Percentiles rank a stretch among this genome's conserved stretches.
These are phyloP conservation scores for Ochotona princeps DNA, from an alignment of 2,113 vertebrate genomes.

Conservation along the genomic window DNA sequence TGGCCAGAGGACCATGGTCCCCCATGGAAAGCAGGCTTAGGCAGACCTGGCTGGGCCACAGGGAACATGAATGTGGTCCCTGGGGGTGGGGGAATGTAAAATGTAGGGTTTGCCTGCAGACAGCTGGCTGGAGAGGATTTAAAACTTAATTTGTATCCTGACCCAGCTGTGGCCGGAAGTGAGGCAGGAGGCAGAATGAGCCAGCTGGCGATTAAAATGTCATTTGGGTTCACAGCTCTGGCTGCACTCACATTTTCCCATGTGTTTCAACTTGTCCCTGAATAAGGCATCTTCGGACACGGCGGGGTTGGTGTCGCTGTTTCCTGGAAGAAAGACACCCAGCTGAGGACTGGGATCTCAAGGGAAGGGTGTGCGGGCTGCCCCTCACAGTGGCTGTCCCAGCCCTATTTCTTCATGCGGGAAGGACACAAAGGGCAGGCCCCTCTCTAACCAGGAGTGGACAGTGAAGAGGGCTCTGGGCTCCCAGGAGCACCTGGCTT, in stretches of 20 bases:
- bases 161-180: constrained; percentile 63
- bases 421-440: neutral
- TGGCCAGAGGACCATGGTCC: neutral
- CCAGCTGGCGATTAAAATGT: constrained; percentile 64
- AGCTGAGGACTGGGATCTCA: neutral
- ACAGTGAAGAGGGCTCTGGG: neutral
- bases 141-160: constrained; percentile 78
- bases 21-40: neutral
- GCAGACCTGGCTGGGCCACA: neutral
- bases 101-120: constrained; percentile 62
- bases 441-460: neutral
- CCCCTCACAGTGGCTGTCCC: no score
- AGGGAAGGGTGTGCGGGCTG: neutral
- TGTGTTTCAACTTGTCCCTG: constrained; percentile 98
- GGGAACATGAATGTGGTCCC: neutral
- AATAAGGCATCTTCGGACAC: constrained; percentile 97
- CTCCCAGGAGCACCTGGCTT: neutral
- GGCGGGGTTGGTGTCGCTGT: constrained; percentile 86
- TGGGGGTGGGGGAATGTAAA: neutral
- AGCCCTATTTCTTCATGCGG: neutral
- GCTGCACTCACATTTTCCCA: constrained; percentile 96
- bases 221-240: constrained; percentile 39
- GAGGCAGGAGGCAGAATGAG: constrained; percentile 54
- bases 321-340: constrained; percentile 82
- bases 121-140: constrained; percentile 78